Evolutionary conservation across 1,140 invertebrate genomes (phyloP).

Genomic region (Chrysomallon squamiferum): DNA sequence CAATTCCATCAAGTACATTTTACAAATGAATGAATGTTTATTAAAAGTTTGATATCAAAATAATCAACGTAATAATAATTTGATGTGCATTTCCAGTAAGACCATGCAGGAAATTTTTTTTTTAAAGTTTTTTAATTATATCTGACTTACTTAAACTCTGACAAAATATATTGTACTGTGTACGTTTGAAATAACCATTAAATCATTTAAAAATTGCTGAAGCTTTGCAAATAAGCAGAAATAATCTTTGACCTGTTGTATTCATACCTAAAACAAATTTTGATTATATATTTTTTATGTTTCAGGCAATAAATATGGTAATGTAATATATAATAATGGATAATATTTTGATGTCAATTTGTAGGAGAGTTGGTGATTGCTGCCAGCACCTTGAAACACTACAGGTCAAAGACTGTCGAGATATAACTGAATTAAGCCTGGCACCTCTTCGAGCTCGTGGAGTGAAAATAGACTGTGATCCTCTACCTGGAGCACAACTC

Average conservation of each 20-base stretch:
- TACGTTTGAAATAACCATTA: background rate
- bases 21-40: background rate
- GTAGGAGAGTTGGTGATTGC: slow-evolving; percentile 56
- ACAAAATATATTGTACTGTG: background rate
- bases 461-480: slow-evolving; percentile 37
- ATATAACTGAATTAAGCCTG: slow-evolving; percentile 52
- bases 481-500: slow-evolving; percentile 20
- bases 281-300: too few species aligned
- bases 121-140: background rate
- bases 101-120: too few species aligned
- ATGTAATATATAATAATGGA: too few species aligned
- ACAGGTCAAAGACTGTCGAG: slow-evolving; percentile 54
- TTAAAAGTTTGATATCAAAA: background rate
- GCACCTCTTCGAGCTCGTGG: slow-evolving; percentile 23
- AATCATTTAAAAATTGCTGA: background rate
- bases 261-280: too few species aligned
- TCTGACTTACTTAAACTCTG: background rate
- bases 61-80: background rate
- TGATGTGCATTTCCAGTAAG: too few species aligned
- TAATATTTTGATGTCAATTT: too few species aligned
- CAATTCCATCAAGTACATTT: slow-evolving; percentile 53
- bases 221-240: background rate
- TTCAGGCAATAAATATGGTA: too few species aligned
- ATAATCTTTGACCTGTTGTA: too few species aligned
- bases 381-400: slow-evolving; percentile 42